Percentiles rank a stretch among this genome's conserved stretches.
phyloP scores from a whole-genome alignment of 2,888 invertebrate genomes.

The Andrena praecox region DNA sequence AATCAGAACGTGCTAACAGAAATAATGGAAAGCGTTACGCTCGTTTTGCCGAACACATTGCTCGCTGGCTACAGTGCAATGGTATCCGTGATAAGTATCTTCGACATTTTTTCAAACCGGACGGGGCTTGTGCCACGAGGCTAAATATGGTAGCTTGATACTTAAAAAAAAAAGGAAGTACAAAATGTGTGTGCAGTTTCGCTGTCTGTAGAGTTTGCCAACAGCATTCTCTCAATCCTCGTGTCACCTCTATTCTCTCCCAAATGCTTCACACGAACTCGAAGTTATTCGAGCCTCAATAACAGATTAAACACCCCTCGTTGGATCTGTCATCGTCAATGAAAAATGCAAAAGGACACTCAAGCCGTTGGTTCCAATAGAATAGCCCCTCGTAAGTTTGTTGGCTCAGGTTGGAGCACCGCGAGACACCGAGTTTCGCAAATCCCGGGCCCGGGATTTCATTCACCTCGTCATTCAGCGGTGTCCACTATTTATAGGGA shows the following conservation, averaged over 20 bases:
- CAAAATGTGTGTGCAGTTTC: not conserved
- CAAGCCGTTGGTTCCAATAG: not conserved
- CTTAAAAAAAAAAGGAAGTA: slow-evolving; percentile 1
- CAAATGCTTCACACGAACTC: too few species aligned
- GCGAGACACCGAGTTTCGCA: not conserved
- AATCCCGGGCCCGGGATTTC: not conserved
- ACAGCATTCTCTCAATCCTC: not conserved
- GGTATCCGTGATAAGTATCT: slow-evolving; percentile 58
- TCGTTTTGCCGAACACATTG: slow-evolving; percentile 43
- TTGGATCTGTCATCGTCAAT: not conserved
- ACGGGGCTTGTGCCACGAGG: slow-evolving; percentile 11
- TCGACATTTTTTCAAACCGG: slow-evolving; percentile 41
- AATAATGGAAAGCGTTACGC: slow-evolving; percentile 65
- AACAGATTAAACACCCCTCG: not conserved
- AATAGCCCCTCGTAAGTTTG: not conserved
- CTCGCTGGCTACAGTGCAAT: slow-evolving; percentile 22
- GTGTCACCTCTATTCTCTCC: too few species aligned
- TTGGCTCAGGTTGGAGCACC: not conserved
- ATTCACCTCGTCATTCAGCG: not conserved
- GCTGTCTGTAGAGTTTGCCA: slow-evolving; percentile 12
- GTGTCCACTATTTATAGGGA: slow-evolving; percentile 8
- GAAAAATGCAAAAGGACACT: not conserved
- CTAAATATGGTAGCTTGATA: slow-evolving; percentile 3
- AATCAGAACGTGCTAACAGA: slow-evolving; percentile 51
- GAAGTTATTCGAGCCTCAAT: too few species aligned